A percentile compares a stretch with the other conserved stretches of the same genome.
phyloP scores from a whole-genome alignment of 2,888 invertebrate genomes.

The Dolichopus griseipennis region DNA sequence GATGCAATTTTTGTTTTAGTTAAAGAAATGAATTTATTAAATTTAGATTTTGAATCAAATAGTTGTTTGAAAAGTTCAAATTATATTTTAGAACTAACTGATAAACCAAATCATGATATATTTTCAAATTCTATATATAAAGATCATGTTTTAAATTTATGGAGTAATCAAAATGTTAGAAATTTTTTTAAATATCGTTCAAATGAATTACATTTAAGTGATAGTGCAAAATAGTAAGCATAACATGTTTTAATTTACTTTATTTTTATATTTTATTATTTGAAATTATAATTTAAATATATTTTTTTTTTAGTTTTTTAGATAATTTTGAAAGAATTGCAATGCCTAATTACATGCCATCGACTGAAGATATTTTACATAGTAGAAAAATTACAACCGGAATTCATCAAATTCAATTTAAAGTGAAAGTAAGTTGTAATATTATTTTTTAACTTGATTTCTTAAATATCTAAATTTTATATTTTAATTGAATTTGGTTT shows the following conservation, averaged over 20 bases:
- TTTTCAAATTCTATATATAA: slow-evolving; percentile 49
- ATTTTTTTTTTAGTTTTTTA: slow-evolving; percentile 54
- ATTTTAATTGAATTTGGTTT: too few relatives aligned
- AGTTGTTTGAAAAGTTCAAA: slow-evolving; percentile 36
- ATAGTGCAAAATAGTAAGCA: slow-evolving; percentile 75
- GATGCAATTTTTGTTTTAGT: slow-evolving; percentile 64
- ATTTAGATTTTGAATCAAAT: slow-evolving; percentile 46
- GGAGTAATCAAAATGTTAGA: slow-evolving; percentile 63
- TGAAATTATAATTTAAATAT: not conserved
- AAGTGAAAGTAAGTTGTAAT: slow-evolving; percentile 50
- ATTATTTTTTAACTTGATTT: too few relatives aligned
- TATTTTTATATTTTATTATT: too few relatives aligned
- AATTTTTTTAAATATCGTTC: slow-evolving; percentile 56
- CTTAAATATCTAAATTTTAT: too few relatives aligned
- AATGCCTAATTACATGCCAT: slow-evolving; percentile 57
- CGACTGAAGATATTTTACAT: slow-evolving; percentile 66
- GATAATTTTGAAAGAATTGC: slow-evolving; percentile 59
- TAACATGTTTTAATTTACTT: not conserved
- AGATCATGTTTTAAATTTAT: slow-evolving; percentile 55
- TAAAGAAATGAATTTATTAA: slow-evolving; percentile 49
- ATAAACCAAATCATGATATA: slow-evolving; percentile 47
- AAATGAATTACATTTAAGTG: slow-evolving; percentile 69
- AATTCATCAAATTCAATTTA: slow-evolving; percentile 67
- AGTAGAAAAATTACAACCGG: slow-evolving; percentile 65
- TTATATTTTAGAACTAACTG: slow-evolving; percentile 48